phyloP scores from a whole-genome alignment of 1,140 invertebrate species.

The Tetramorium parvispinum region DNA sequence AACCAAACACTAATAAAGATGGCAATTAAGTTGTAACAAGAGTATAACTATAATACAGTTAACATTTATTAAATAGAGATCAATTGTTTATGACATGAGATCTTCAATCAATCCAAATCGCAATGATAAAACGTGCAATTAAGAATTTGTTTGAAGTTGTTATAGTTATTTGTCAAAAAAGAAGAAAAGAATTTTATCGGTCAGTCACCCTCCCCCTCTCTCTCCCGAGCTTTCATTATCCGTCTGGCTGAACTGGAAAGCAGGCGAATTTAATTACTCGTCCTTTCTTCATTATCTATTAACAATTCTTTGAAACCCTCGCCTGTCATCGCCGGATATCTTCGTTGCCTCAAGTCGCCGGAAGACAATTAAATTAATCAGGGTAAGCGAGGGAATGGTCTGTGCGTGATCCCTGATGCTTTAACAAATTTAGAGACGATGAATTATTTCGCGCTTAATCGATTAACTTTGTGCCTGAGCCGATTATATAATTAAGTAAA shows the following conservation, averaged over 20 bases:
- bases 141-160: not conserved
- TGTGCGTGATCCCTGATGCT: constrained; percentile 9
- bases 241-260: not conserved
- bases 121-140: not conserved
- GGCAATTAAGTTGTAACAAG: not conserved
- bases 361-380: constrained; percentile 48
- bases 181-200: not conserved
- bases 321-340: not conserved
- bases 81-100: not conserved
- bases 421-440: constrained; percentile 12
- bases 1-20: not conserved
- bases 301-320: constrained; percentile 6
- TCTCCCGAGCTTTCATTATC: not conserved
- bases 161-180: not conserved
- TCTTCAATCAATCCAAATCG: not conserved
- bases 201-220: not conserved
- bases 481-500: constrained; percentile 1
- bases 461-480: not conserved
- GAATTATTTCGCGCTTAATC: constrained; percentile 10
- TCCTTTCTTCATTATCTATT: constrained; percentile 26
- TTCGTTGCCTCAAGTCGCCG: constrained; percentile 10
- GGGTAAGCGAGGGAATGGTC: not conserved
- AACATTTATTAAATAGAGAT: not conserved
- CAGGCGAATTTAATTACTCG: constrained; percentile 14
- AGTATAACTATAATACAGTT: not conserved